These are phyloP conservation scores for Heliconius charithonia DNA, from an alignment of 2,888 invertebrate genomes.

Conservation along the genomic window DNA sequence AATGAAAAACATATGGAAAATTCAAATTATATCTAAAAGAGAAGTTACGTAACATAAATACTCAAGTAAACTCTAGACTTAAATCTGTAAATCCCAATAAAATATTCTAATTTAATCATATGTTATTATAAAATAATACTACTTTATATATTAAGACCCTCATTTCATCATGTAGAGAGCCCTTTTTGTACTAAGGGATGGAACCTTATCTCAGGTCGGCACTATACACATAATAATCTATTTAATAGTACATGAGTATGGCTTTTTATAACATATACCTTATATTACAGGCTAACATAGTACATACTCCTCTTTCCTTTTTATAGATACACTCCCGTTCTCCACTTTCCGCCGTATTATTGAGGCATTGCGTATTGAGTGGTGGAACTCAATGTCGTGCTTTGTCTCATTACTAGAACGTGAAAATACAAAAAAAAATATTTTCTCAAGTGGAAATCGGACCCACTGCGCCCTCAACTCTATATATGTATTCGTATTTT, in stretches of 20 bases:
- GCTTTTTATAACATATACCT: background rate
- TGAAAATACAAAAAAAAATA: too few species aligned
- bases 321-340: too few species aligned
- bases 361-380: too few species aligned
- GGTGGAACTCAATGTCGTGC: too few species aligned
- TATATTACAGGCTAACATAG: background rate
- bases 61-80: background rate
- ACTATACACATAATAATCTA: background rate
- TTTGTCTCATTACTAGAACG: too few species aligned
- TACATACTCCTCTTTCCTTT: background rate
- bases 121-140: background rate
- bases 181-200: conserved; percentile 30
- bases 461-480: too few species aligned
- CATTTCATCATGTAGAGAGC: conserved; percentile 22
- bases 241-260: background rate
- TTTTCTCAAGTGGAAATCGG: too few species aligned
- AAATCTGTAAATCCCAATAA: background rate
- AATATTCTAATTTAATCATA: background rate
- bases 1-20: background rate
- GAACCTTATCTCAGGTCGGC: conserved; percentile 13
- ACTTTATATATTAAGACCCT: conserved; percentile 16
- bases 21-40: background rate
- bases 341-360: too few species aligned
- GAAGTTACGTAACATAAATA: background rate
- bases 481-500: too few species aligned